Evolutionary conservation across 2,797 vertebrate genomes (phyloP), one percentile per base, ranked within the genome.

Genomic region (Tympanoctomys barrerae): DNA sequence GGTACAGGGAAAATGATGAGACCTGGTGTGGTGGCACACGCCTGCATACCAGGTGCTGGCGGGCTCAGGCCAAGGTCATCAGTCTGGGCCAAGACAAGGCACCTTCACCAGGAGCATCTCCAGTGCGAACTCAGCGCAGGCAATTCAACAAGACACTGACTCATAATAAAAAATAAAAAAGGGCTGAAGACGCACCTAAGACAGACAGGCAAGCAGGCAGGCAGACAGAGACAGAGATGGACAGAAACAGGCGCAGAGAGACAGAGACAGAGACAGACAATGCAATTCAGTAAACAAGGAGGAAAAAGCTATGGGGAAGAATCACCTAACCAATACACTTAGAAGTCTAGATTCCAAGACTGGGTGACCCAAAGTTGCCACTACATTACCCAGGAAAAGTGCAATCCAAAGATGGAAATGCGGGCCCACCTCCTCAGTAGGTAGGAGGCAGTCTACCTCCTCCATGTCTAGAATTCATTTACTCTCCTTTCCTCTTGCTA

Each of bases 331-430:
- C 57, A 85, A 22, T 1, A 36, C 33, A 16, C 75, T 80, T 64
- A 77, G 14, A 0, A 5, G 16, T 84, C 77, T 89, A 80, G 26
- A 61, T 59, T 62, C 71, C 28, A 54, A 31, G 11, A 79, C 49
- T 19, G 6, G 81, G 71, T 10, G 11, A 57, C 19, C n/a, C 68
- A 36, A 71, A 73, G 66, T 85, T 90, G 92, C 71, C 79, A 81
- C 77, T 62, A 83, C 22, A 42, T 24, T 85, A 73, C 2, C 24
- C 59, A 94, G 49, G 70, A 57, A 94, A 95, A 94, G 68, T 24
- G n/a, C 33, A 85, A 78, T 68, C 31, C 64, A 94, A 91, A 90
- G 39, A 57, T 49, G 54, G 57, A 84, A 95, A 92, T 36, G 46
- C 11, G 75, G 33, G 64, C 24, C 18, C 49, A 49, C 49, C 49